Base-by-base conservation (phyloP, 2,888 invertebrate genomes). In the Dryobota labecula region DNA sequence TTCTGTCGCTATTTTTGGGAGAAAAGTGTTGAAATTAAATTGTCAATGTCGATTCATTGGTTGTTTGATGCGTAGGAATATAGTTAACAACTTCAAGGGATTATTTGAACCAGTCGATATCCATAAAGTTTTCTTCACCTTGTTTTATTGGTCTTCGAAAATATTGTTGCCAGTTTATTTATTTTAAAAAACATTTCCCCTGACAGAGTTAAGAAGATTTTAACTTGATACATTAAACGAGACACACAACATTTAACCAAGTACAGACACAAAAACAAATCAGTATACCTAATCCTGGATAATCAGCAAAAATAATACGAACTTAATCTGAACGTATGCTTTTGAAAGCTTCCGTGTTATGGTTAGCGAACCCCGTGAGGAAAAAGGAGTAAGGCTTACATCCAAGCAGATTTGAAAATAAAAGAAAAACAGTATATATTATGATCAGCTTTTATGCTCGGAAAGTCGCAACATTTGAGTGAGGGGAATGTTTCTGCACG, bases 371-470 rank as follows among this genome's bases (percentile, higher is more conserved):
- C 47, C 2, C 30, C 57, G 36, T 15, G 30, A 43, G 27, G 33
- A 13, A 20, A 70, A 33, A 24, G 33, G 30, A 68, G 60, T 51
- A 51, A 36, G 36, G 60, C 56, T 73, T 66, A 73, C 53, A 67
- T 41, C 60, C 33, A 56, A 56, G 75, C 64, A 68, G 68, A 80
- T 80, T 74, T 74, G 13, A 43, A 68, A 61, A 80, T 80, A 80
- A 69, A 78, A 78, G 64, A 62, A 80, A 79, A 65, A 74, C 75
- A 73, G 58, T 71, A 68, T 78, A 66, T 57, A 73, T 71, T 78
- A 71, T 64, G 49, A 71, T 73, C 62, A 60, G 58, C 47, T 67
- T 78, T 73, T 73, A 53, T 47, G 27, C 38, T 63, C 30, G 3
- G 8, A 45, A 73, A 67, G 61, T 61, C 75, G 41, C 68, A 68